Percentiles rank a stretch among this genome's conserved stretches.
Conservation (phyloP, 2,888 invertebrate species). For the Cataglyphis altisquamis region DNA sequence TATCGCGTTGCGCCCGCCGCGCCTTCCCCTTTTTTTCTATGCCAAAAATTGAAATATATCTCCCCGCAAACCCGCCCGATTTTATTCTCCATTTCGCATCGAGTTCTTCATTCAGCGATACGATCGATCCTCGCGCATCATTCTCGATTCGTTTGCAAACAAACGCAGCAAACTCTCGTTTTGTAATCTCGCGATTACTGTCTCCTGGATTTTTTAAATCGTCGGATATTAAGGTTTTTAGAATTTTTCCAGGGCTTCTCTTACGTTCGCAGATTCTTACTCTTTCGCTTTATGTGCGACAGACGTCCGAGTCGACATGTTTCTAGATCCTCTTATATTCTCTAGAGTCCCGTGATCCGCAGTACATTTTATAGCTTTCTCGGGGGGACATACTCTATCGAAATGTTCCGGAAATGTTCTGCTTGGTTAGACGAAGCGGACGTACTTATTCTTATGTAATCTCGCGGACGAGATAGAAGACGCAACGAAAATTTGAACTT, state of each 20-base stretch:
- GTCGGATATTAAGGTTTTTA: not conserved
- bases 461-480: not conserved
- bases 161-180: not conserved
- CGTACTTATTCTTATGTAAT: conserved; percentile 29
- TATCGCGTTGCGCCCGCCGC: conserved; percentile 66
- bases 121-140: conserved; percentile 28
- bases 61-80: conserved; percentile 71
- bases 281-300: not conserved
- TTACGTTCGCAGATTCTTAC: not conserved
- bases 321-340: not conserved
- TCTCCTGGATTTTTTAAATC: not conserved
- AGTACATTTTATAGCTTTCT: conserved; percentile 4
- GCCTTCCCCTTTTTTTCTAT: conserved; percentile 1
- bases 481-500: conserved; percentile 27
- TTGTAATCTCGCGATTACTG: not conserved
- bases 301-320: not conserved
- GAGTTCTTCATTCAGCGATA: conserved; percentile 46
- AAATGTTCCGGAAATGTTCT: not conserved
- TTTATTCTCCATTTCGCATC: conserved; percentile 71
- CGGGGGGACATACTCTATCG: not conserved
- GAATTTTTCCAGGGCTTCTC: not conserved
- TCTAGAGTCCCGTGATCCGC: not conserved
- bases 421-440: not conserved
- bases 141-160: conserved; percentile 13
- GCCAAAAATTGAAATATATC: conserved; percentile 77